Evolutionary conservation across 2,797 vertebrate species (phyloP).

Genomic region (Gymnopithys bicolor): DNA sequence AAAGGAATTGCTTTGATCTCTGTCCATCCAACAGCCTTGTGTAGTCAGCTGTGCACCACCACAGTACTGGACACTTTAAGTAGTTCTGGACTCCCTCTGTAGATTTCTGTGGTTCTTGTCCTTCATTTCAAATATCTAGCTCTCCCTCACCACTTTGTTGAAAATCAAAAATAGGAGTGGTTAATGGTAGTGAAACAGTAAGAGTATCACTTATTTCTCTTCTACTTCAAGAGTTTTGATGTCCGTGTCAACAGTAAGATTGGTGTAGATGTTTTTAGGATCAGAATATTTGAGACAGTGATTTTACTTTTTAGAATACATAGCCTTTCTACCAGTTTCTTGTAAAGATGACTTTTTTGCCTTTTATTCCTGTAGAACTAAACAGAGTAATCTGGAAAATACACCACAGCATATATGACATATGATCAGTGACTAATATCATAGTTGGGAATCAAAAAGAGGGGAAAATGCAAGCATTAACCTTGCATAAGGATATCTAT

Average conservation of each 20-base stretch:
- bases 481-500: not conserved
- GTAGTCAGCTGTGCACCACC: not conserved
- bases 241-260: not conserved
- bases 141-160: not conserved
- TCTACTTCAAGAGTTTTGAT: not conserved
- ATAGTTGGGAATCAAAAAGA: not conserved
- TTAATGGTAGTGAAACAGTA: not conserved
- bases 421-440: not conserved
- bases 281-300: not conserved
- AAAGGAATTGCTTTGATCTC: not conserved
- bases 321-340: not conserved
- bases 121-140: not conserved
- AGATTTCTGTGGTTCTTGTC: not conserved
- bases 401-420: not conserved
- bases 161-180: not conserved
- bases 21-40: not conserved
- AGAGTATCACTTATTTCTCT: not conserved
- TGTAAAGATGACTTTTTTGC: not conserved
- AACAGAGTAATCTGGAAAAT: not conserved
- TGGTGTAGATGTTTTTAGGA: not conserved
- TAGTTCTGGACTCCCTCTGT: not conserved
- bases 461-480: not conserved
- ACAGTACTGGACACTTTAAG: accelerated
- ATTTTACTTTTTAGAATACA: not conserved
- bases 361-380: not conserved